Conservation (phyloP, 2,888 invertebrate genomes). For the Amphiduros pacificus region DNA sequence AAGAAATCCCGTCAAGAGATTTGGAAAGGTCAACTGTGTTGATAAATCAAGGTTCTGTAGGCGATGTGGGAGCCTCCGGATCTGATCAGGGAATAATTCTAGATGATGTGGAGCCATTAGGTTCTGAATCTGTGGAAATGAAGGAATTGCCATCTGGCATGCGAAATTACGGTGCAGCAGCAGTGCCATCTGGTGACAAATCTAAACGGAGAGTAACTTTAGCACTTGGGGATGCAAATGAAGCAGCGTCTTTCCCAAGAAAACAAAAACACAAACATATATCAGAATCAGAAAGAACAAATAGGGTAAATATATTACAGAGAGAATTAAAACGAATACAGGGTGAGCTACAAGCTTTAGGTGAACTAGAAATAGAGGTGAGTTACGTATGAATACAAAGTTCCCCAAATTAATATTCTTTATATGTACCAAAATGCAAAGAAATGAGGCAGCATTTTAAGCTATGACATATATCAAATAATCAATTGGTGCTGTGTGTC, state of each 20-base stretch:
- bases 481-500: too few relatives aligned
- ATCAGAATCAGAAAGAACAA: constrained; percentile 1
- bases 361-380: constrained; percentile 17
- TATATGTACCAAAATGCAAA: too few relatives aligned
- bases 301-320: constrained; percentile 10
- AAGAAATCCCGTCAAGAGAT: not conserved
- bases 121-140: not conserved
- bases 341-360: constrained; percentile 9
- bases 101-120: not conserved
- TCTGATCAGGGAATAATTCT: constrained; percentile 1
- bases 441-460: too few relatives aligned
- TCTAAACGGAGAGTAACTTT: not conserved
- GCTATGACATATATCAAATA: too few relatives aligned
- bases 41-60: too few relatives aligned
- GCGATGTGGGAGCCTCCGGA: not conserved
- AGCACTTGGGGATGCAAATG: not conserved
- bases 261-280: not conserved
- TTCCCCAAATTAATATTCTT: not conserved
- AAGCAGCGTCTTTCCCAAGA: not conserved
- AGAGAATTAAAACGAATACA: constrained; percentile 14
- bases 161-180: not conserved
- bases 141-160: not conserved
- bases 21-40: not conserved
- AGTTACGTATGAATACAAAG: constrained; percentile 10
- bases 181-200: not conserved